phyloP scores from a whole-genome alignment of 2,113 vertebrate genomes.

The Rhea americana region DNA sequence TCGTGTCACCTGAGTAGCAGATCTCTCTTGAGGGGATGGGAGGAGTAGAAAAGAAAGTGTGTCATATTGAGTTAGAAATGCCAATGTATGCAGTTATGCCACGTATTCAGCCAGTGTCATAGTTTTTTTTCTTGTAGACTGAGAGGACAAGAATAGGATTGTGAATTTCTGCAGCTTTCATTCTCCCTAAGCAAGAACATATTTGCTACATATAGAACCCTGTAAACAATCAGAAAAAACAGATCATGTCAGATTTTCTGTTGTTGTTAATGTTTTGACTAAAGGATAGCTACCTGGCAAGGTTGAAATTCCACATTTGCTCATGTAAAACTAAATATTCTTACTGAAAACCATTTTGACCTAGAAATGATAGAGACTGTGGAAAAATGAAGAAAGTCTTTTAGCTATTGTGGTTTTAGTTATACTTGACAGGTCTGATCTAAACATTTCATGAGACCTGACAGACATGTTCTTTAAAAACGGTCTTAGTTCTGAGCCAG shows the following conservation, averaged over 20 bases:
- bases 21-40: not conserved
- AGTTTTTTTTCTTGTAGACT: not conserved
- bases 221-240: not conserved
- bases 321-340: constrained; percentile 8
- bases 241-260: not conserved
- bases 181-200: not conserved
- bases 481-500: constrained; percentile 32
- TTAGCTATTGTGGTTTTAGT: constrained; percentile 47
- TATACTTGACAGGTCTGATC: constrained; percentile 47
- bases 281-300: not conserved
- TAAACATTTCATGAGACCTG: constrained; percentile 49
- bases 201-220: not conserved
- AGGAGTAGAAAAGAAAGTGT: not conserved
- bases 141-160: not conserved
- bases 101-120: not conserved
- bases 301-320: not conserved
- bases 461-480: constrained; percentile 11
- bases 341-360: constrained; percentile 32
- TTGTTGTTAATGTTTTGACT: not conserved
- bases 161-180: not conserved
- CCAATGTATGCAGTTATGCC: not conserved
- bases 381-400: constrained; percentile 39
- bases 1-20: not conserved
- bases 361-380: constrained; percentile 22
- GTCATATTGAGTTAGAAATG: not conserved